Conservation (phyloP, 2,888 invertebrate genomes). For the Folsomia manolachei region DNA sequence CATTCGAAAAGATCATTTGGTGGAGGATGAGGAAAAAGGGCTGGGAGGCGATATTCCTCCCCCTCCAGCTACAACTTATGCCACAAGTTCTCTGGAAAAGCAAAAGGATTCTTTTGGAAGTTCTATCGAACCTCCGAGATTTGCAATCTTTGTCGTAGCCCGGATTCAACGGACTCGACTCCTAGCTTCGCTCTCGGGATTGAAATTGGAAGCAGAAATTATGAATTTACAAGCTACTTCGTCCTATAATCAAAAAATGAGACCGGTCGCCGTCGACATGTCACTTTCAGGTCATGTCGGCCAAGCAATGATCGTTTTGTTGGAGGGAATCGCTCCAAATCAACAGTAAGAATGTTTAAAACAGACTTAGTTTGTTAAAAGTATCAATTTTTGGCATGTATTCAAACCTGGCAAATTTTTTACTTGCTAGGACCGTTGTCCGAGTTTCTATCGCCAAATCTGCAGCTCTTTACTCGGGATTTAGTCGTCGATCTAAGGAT, state of each 20-base stretch:
- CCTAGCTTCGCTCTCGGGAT: constrained; percentile 84
- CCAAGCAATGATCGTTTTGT: constrained; percentile 82
- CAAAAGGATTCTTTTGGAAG: constrained; percentile 43
- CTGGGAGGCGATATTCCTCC: constrained; percentile 4
- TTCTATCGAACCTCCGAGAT: constrained; percentile 42
- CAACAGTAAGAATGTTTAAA: constrained; percentile 73
- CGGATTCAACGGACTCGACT: constrained; percentile 81
- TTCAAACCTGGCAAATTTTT: constrained; percentile 23
- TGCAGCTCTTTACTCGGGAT: constrained; percentile 85
- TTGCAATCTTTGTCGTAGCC: constrained; percentile 75
- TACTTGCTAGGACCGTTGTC: constrained; percentile 73
- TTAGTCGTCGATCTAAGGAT: constrained; percentile 69
- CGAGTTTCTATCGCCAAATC: constrained; percentile 89
- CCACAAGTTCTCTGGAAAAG: constrained; percentile 46
- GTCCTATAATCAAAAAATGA: constrained; percentile 81
- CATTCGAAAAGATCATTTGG: constrained; percentile 35
- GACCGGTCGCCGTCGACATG: constrained; percentile 69
- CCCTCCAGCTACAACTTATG: constrained; percentile 26
- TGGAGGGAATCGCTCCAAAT: constrained; percentile 85
- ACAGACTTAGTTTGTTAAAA: constrained; percentile 29
- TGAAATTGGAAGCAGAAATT: constrained; percentile 92
- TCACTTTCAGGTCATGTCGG: constrained; percentile 86
- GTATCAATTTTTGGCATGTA: too few relatives aligned
- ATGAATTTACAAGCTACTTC: constrained; percentile 86
- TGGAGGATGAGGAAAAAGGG: constrained; percentile 48